Conservation (phyloP, 2,888 invertebrate species). For the Slavum lentiscoides region DNA sequence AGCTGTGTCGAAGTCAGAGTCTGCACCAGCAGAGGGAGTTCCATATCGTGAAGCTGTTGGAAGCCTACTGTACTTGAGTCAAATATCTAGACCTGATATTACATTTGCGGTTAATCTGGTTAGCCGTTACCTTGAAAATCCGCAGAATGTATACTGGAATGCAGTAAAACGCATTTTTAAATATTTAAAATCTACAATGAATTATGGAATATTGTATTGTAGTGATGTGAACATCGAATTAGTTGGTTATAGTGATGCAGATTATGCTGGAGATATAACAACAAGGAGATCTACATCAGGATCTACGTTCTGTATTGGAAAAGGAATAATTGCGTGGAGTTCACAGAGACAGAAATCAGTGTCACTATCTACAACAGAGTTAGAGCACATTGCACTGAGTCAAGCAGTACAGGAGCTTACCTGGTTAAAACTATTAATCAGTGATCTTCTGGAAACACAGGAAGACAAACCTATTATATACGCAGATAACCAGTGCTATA, state of each 20-base stretch:
- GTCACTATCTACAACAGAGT: not conserved
- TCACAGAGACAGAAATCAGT: conserved; percentile 6
- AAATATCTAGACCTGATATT: not conserved
- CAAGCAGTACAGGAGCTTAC: too few relatives aligned
- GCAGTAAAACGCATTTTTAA: not conserved
- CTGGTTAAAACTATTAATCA: not conserved
- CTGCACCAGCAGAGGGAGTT: not conserved
- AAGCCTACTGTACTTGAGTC: not conserved
- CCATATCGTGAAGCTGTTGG: not conserved
- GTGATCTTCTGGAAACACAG: not conserved
- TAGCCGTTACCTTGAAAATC: not conserved
- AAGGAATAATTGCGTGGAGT: not conserved
- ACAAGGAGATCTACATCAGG: not conserved
- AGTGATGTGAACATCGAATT: not conserved
- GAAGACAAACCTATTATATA: not conserved
- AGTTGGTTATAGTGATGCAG: not conserved
- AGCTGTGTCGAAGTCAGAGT: not conserved
- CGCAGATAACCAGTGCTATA: not conserved
- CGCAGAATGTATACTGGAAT: not conserved
- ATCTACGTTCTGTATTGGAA: not conserved
- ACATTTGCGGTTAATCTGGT: not conserved
- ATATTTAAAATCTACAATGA: not conserved
- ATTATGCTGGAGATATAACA: not conserved
- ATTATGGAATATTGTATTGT: not conserved
- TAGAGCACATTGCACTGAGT: too few relatives aligned